A percentile compares a stretch with the other conserved stretches of the same genome.
phyloP scores from a whole-genome alignment of 2,113 vertebrate species.

The Myotis davidii region DNA sequence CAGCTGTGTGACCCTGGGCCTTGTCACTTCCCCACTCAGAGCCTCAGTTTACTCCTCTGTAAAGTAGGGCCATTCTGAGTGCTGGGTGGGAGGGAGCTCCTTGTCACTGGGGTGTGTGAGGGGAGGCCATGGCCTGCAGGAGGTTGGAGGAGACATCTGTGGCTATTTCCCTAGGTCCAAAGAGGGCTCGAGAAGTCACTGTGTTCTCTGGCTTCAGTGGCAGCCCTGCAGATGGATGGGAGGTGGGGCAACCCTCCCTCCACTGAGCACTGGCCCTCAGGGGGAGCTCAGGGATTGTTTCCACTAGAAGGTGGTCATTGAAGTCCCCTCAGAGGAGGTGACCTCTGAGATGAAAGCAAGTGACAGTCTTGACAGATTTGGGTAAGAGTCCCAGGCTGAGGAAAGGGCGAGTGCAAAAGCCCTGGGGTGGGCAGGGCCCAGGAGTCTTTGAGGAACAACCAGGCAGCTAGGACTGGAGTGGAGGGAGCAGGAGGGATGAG shows the following conservation, averaged over 20 bases:
- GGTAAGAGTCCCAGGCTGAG: not conserved
- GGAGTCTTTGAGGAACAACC: not conserved
- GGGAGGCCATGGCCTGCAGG: not conserved
- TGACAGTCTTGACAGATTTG: not conserved
- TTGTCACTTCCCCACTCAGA: not conserved
- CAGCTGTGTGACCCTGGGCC: not conserved
- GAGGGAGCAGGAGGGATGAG: not conserved
- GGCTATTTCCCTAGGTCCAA: not conserved
- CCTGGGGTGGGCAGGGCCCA: rapidly evolving
- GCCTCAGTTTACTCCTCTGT: not conserved
- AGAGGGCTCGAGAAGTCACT: rapidly evolving
- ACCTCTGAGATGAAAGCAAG: not conserved
- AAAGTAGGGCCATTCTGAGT: not conserved
- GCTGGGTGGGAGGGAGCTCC: not conserved
- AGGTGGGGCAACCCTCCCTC: not conserved
- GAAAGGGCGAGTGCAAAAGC: not conserved
- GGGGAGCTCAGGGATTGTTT: not conserved
- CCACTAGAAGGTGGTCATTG: no score
- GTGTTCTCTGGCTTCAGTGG: not conserved
- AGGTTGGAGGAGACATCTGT: rapidly evolving
- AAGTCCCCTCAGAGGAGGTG: not conserved
- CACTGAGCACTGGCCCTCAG: rapidly evolving
- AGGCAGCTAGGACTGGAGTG: no score
- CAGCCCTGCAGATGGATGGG: not conserved
- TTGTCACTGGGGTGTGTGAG: not conserved